A percentile compares a stretch with the other conserved stretches of the same genome.
These are phyloP conservation scores for Gracilinanus agilis DNA, from an alignment of 2,113 vertebrate genomes.

Conservation along the genomic window DNA sequence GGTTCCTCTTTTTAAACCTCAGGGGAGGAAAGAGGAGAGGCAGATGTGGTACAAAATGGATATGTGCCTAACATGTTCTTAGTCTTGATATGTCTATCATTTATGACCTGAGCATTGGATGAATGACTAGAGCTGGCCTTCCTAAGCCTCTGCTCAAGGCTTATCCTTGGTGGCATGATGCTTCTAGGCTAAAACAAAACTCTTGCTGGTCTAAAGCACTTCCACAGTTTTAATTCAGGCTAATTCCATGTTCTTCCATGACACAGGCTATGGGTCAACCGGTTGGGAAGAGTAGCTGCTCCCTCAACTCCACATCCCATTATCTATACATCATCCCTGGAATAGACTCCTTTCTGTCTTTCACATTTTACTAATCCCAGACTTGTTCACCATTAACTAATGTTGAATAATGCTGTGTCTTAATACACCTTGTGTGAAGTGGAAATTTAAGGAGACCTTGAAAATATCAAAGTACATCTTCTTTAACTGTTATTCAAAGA, in stretches of 20 bases:
- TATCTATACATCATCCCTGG: not conserved
- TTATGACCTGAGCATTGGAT: not conserved
- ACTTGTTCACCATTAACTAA: not conserved
- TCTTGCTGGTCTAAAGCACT: not conserved
- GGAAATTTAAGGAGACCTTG: no score
- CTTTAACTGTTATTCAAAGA: no score
- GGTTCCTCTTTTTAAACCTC: not conserved
- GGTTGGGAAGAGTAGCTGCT: not conserved
- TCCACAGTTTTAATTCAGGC: not conserved
- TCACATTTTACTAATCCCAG: not conserved
- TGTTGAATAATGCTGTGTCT: not conserved
- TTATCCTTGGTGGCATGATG: not conserved
- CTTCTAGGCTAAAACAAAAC: not conserved
- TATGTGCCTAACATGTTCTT: not conserved
- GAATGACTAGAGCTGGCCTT: not conserved
- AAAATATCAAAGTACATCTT: no score
- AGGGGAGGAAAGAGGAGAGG: not conserved
- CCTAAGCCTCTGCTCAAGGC: not conserved
- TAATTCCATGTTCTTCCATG: not conserved
- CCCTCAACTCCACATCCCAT: not conserved
- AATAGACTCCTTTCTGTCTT: not conserved
- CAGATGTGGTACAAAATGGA: not conserved
- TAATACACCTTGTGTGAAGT: not conserved
- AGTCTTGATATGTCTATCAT: not conserved
- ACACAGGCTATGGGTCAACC: not conserved